Base-by-base conservation (phyloP, 2,797 vertebrate genomes). In the Mus spretus region DNA sequence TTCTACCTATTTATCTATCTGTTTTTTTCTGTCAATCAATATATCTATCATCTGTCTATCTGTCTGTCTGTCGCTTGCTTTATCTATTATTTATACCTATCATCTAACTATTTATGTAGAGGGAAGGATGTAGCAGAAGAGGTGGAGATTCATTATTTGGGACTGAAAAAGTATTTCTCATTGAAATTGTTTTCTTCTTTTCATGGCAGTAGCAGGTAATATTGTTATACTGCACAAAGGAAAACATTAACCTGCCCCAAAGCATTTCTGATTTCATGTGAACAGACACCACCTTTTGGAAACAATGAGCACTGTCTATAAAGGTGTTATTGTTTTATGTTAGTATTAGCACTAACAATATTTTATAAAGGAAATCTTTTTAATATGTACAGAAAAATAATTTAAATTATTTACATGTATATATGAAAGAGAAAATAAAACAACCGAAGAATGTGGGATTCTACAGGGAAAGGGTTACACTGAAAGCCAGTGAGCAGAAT, bases 371-470 rank as follows among this genome's bases (percentile, higher is more conserved):
- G 11, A 67, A 44, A 81, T 72, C 9, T 28, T 81, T 65, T 74
- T 83, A 89, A 22, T 83, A 85, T 78, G 70, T 70, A 63, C 3
- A 84, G n/a, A 74, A 91, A 6, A 72, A 50, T 83, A 80, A 24
- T 6, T 79, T 57, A 28, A 94, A 19, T 77, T 8, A 74, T 88
- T 93, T 74, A n/a, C 37, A 82, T 95, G 94, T 74, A 89, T 4
- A 74, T n/a, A 74, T 47, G 37, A 17, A 34, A 40, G 28, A 55
- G 3, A 89, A 57, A 57, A 93, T 78, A 79, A 88, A 86, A 82
- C 89, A 92, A 80, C 4, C 70, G 79, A 44, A 81, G 28, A 95
- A 3, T 72, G 37, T 93, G 17, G 26, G 44, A 31, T 17, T 89
- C 14, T 22, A 79, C 2, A 55, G 15, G 28, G 22, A 6, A 1